Percentiles rank a stretch among this genome's conserved stretches.
Conservation (phyloP, 2,113 vertebrate genomes). For the Stomatorhinus ivindoensis region DNA sequence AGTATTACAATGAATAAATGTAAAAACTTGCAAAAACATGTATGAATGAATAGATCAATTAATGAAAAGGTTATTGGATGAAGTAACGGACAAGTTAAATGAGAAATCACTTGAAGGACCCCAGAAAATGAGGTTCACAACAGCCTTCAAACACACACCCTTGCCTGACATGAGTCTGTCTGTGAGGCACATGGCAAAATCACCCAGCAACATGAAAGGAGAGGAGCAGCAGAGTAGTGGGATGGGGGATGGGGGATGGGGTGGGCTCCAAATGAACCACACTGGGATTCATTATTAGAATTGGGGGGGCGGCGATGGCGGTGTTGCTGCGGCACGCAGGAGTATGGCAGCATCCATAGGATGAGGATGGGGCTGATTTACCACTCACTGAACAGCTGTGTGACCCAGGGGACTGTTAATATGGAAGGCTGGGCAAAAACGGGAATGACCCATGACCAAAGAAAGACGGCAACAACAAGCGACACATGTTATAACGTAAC, state of each 20-base stretch:
- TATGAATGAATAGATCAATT: not conserved
- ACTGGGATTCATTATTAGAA: not conserved
- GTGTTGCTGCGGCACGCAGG: not conserved
- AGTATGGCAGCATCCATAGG: constrained; percentile 11
- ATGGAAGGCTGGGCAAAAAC: not conserved
- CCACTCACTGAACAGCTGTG: not conserved
- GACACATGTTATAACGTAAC: constrained; percentile 13
- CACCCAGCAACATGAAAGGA: not conserved
- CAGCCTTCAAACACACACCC: not conserved
- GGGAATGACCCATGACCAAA: not conserved
- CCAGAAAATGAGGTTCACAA: not conserved
- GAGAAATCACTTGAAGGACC: not conserved
- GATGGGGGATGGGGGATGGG: not conserved
- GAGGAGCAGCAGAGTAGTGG: not conserved
- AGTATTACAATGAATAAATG: not conserved
- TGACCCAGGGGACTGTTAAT: not conserved
- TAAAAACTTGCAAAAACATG: not conserved
- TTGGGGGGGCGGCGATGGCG: not conserved
- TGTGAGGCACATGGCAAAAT: not conserved
- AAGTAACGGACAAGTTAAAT: not conserved
- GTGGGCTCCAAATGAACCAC: not conserved
- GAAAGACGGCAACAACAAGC: constrained; percentile 40
- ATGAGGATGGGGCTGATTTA: not conserved
- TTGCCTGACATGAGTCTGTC: not conserved
- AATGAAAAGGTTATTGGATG: not conserved